Percentiles rank a stretch among this genome's conserved stretches.
These are phyloP conservation scores for Cynodonichthys magdalenae DNA, from an alignment of 2,797 vertebrate genomes.

Conservation along the genomic window DNA sequence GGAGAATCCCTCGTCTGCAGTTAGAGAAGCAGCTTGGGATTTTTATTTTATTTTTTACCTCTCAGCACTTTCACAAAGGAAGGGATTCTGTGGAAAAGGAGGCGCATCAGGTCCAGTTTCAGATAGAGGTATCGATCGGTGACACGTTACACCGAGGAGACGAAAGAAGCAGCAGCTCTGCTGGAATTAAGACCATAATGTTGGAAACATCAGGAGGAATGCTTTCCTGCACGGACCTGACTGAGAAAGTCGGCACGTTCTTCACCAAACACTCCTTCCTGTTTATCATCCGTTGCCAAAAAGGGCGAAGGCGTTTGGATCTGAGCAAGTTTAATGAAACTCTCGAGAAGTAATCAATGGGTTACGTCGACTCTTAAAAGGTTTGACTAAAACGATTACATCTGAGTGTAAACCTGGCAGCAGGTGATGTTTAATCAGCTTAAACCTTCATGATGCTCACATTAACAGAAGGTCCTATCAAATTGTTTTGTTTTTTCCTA, in stretches of 20 bases:
- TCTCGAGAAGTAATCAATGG: too few relatives aligned
- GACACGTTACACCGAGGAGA: neutral
- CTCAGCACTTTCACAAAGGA: neutral
- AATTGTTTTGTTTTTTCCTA: too few relatives aligned
- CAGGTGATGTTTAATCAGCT: too few relatives aligned
- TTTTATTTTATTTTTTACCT: slow-evolving; percentile 1
- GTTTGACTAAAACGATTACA: too few relatives aligned
- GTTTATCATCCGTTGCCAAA: too few relatives aligned
- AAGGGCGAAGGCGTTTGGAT: too few relatives aligned
- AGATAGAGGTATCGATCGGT: slow-evolving; percentile 1
- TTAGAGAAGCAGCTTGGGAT: neutral
- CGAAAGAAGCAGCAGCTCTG: neutral
- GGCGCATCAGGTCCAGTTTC: neutral
- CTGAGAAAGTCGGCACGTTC: neutral
- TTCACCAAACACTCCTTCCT: neutral
- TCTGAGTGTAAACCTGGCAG: too few relatives aligned
- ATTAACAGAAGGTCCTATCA: neutral
- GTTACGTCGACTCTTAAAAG: too few relatives aligned
- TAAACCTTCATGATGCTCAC: neutral
- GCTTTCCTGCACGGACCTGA: neutral
- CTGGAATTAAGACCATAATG: neutral
- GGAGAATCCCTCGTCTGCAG: slow-evolving; percentile 11
- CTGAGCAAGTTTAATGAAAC: too few relatives aligned
- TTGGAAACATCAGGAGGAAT: neutral
- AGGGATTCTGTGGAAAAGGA: neutral